phyloP scores from a whole-genome alignment of 2,797 vertebrate genomes.

The Leptatherina wallacei region DNA sequence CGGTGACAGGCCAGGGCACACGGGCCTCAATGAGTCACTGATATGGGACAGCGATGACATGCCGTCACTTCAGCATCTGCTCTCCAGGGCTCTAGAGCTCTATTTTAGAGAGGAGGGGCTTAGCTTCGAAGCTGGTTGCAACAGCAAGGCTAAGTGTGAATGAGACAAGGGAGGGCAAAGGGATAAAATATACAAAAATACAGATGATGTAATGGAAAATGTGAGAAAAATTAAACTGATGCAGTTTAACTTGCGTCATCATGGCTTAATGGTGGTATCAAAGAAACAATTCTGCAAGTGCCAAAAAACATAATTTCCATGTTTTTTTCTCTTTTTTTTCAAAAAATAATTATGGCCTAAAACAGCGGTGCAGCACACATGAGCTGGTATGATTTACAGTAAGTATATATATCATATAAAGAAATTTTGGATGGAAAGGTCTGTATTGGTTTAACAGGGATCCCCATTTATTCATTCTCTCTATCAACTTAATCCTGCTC shows the following conservation, averaged over 20 bases:
- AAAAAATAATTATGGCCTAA: too few relatives aligned
- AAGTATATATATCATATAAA: not conserved
- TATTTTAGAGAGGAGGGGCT: slow-evolving; percentile 50
- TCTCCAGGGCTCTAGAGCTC: slow-evolving; percentile 67
- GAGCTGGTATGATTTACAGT: too few relatives aligned
- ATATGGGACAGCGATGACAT: slow-evolving; percentile 77
- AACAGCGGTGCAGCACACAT: too few relatives aligned
- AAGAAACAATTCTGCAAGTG: not conserved
- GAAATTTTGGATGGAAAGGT: not conserved
- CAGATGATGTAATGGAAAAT: not conserved
- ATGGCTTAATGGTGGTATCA: not conserved
- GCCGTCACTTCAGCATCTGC: slow-evolving; percentile 67
- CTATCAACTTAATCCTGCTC: too few relatives aligned
- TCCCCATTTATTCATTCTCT: not conserved
- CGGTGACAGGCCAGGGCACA: slow-evolving; percentile 73
- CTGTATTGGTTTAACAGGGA: not conserved
- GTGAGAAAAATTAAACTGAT: not conserved
- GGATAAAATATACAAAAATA: slow-evolving; percentile 11
- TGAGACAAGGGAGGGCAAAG: slow-evolving; percentile 46
- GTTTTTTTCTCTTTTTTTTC: too few relatives aligned
- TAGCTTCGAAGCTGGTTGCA: slow-evolving; percentile 33
- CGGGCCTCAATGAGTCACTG: slow-evolving; percentile 77
- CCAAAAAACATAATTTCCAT: not conserved
- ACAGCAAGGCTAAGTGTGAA: slow-evolving; percentile 32
- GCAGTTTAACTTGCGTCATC: slow-evolving; percentile 11